phyloP scores from a whole-genome alignment of 1,140 invertebrate genomes.

The Ceratitis capitata region DNA sequence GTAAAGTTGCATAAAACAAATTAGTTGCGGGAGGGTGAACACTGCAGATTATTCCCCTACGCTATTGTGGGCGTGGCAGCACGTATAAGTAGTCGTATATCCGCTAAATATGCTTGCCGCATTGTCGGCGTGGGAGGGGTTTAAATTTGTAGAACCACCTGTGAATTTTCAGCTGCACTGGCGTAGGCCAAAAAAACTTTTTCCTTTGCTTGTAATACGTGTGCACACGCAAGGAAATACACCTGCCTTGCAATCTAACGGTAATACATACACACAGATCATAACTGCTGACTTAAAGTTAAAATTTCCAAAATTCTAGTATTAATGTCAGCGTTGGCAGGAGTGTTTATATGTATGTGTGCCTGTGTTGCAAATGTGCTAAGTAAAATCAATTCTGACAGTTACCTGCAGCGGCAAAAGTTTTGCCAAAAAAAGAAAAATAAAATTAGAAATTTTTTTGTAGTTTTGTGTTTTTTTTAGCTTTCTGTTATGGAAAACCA shows the following conservation, averaged over 20 bases:
- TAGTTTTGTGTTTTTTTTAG: neutral
- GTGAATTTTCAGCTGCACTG: constrained; percentile 45
- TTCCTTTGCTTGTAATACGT: too few relatives aligned
- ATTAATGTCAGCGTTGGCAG: neutral
- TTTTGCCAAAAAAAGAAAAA: constrained; percentile 42
- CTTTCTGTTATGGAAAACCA: neutral
- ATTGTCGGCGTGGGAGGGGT: too few relatives aligned
- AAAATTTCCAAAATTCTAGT: neutral
- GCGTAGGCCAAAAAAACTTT: neutral
- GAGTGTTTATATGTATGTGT: neutral
- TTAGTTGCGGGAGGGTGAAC: constrained; percentile 35
- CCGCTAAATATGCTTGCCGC: too few relatives aligned
- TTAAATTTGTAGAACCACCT: too few relatives aligned
- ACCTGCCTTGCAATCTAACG: neutral
- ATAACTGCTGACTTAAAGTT: neutral
- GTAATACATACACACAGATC: neutral
- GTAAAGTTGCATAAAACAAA: constrained; percentile 57
- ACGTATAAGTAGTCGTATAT: too few relatives aligned
- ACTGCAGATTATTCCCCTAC: too few relatives aligned
- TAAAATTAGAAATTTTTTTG: neutral
- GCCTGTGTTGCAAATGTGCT: constrained; percentile 44
- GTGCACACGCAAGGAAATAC: neutral
- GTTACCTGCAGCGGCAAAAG: constrained; percentile 60
- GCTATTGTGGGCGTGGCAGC: neutral
- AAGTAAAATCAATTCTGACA: constrained; percentile 65